Evolutionary conservation across 2,113 vertebrate species (phyloP), one percentile per base, ranked within the genome.

Genomic region (Blennius ocellaris): DNA sequence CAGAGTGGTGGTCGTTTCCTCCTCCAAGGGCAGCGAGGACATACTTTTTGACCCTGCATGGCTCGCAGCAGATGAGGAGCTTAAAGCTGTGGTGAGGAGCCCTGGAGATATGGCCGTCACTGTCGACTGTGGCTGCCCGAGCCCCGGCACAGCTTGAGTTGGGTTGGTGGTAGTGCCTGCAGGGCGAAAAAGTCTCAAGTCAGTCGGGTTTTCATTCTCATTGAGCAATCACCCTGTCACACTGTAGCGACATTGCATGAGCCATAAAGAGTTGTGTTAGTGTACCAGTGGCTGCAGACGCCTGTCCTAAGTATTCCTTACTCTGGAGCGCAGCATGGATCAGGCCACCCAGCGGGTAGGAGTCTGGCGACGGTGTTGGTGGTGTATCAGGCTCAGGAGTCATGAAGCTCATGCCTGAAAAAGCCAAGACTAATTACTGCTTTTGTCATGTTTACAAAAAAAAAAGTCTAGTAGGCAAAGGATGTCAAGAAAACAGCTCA

Each of bases 1-100:
- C 77, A 97, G 91, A 21, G 96, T 96, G 15, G 96, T 97, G 1
- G 96, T 97, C n/a, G 96, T 97, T 89, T 97, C 96, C 72, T 96
- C 96, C 69, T 96, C 96, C 1, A 91, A 64, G 48, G 93, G 93
- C 8, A 92, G 84, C 15, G 90, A 91, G 52, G 94, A 73, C 79
- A 94, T 76, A 47, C 67, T 86, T 59, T 89, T 91, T 2, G 73
- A 71, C 67, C 88, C 82, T 2, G 69, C 69, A 48, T 89, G 91
- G 63, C 88, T 51, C 47, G 77, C 77, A 14, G 89, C 82, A 12
- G 93, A 88, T 0, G 93, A 92, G 0, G 93, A 92, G 14, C 86
- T 91, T 58, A 92, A 76, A 16, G 93, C 92, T 6, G 94, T 95
- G 69, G 94, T 94, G 62, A 95, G 93, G n/a, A 94, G 92, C 38